Evolutionary conservation across 2,888 invertebrate species (phyloP).

Genomic region (Mamestra brassicae): DNA sequence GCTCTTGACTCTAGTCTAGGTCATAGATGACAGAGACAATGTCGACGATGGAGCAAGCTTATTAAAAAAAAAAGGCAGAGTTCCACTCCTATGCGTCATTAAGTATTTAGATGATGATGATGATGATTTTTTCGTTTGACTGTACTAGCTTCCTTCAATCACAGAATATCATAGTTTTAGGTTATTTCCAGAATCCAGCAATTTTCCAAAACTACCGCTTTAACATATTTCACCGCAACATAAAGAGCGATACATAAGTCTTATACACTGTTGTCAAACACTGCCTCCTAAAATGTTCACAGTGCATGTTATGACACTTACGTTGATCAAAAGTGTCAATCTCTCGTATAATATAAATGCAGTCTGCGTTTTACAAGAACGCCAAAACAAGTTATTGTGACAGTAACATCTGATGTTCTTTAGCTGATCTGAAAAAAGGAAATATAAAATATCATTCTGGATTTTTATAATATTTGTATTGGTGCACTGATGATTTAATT

Average conservation of each 20-base stretch:
- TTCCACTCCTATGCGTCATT: no score
- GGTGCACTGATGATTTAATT: not conserved
- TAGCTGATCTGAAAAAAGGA: slow-evolving; percentile 31
- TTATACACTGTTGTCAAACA: slow-evolving; percentile 52
- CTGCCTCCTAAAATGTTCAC: slow-evolving; percentile 47
- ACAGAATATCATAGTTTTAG: no score
- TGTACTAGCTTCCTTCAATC: no score
- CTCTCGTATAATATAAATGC: slow-evolving; percentile 55
- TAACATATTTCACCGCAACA: slow-evolving; percentile 21
- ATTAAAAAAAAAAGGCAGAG: no score
- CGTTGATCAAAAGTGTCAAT: slow-evolving; percentile 64
- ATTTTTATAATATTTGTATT: slow-evolving; percentile 21
- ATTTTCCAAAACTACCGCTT: not conserved
- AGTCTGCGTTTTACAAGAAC: slow-evolving; percentile 55
- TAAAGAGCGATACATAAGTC: slow-evolving; percentile 42
- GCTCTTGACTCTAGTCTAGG: no score
- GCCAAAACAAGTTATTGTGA: slow-evolving; percentile 55
- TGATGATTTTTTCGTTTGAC: no score
- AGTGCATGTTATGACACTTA: slow-evolving; percentile 59
- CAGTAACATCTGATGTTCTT: slow-evolving; percentile 42
- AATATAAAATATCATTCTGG: not conserved
- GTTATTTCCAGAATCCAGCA: no score
- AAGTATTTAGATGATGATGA: no score
- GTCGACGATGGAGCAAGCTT: no score
- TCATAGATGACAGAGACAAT: no score